A percentile compares a stretch with the other conserved stretches of the same genome.
phyloP scores from a whole-genome alignment of 2,113 vertebrate genomes.

The Peromyscus maniculatus region DNA sequence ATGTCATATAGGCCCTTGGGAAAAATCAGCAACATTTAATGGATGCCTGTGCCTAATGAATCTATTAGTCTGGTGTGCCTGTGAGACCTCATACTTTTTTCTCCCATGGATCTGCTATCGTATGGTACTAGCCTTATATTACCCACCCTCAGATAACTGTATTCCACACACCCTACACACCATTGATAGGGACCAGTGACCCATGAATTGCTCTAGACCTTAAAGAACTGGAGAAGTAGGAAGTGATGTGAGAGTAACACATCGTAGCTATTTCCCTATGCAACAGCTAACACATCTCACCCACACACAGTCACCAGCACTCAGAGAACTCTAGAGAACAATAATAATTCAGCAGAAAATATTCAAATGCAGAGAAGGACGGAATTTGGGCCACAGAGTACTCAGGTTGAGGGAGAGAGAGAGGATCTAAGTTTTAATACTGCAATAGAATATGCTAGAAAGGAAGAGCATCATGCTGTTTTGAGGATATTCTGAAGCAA shows the following conservation, averaged over 20 bases:
- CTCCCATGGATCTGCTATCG: not conserved
- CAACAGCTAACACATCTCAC: not conserved
- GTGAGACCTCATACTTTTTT: not conserved
- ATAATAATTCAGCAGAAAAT: conserved; percentile 32
- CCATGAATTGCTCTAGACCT: not conserved
- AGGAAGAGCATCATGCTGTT: not conserved
- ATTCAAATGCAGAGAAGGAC: not conserved
- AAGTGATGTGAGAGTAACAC: accelerated
- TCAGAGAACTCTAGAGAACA: not conserved
- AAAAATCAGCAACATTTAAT: not conserved
- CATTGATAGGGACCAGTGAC: not conserved
- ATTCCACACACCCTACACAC: not conserved
- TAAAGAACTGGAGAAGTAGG: not conserved
- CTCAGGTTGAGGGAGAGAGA: no score
- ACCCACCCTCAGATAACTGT: not conserved
- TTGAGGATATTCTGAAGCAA: not conserved
- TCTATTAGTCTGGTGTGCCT: not conserved
- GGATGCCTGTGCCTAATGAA: not conserved
- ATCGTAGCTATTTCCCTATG: not conserved
- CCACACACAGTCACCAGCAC: not conserved
- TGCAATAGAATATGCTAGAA: not conserved
- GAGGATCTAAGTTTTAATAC: not conserved
- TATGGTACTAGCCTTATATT: not conserved
- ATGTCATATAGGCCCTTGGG: not conserved
- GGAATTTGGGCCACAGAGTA: not conserved